These are phyloP conservation scores for Cryptotis parvus DNA, from an alignment of 2,113 vertebrate species.

Conservation along the genomic window DNA sequence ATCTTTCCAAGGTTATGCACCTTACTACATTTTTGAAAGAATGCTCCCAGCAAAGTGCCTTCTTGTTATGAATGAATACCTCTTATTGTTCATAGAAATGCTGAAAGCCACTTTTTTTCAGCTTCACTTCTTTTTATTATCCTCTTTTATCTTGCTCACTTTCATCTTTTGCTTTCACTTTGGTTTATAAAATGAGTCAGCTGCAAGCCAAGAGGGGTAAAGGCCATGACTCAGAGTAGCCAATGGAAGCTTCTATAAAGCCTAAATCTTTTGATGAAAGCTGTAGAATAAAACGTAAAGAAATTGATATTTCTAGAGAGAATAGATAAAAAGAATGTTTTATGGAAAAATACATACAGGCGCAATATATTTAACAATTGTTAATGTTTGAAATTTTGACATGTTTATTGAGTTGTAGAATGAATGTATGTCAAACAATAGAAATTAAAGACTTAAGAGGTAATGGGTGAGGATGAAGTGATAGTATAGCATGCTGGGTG, in stretches of 20 bases:
- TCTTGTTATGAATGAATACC: slow-evolving; percentile 74
- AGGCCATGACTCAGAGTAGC: slow-evolving; percentile 60
- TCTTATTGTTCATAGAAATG: slow-evolving; percentile 75
- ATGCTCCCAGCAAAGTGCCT: slow-evolving; percentile 69
- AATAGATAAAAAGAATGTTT: slow-evolving; percentile 52
- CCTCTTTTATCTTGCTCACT: slow-evolving; percentile 80
- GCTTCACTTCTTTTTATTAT: slow-evolving; percentile 79
- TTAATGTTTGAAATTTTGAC: slow-evolving; percentile 39
- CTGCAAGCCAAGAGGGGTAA: slow-evolving; percentile 55
- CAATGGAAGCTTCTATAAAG: slow-evolving; percentile 55
- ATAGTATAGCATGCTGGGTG: too few relatives aligned
- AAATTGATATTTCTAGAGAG: slow-evolving; percentile 25
- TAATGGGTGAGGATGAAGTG: background rate
- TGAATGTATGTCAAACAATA: background rate
- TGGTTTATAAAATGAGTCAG: slow-evolving; percentile 76
- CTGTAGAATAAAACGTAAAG: slow-evolving; percentile 64
- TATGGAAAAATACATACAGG: slow-evolving; percentile 45
- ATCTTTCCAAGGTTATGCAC: slow-evolving; percentile 71
- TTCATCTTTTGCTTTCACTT: slow-evolving; percentile 79
- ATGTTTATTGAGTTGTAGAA: slow-evolving; percentile 18
- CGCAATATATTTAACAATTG: slow-evolving; percentile 51
- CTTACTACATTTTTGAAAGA: slow-evolving; percentile 72
- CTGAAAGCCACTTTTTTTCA: slow-evolving; percentile 72
- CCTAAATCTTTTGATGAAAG: slow-evolving; percentile 66
- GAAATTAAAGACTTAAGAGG: background rate